Evolutionary conservation across 2,888 invertebrate species (phyloP), one percentile per base, ranked within the genome.

Genomic region (Rhamnusium bicolor): DNA sequence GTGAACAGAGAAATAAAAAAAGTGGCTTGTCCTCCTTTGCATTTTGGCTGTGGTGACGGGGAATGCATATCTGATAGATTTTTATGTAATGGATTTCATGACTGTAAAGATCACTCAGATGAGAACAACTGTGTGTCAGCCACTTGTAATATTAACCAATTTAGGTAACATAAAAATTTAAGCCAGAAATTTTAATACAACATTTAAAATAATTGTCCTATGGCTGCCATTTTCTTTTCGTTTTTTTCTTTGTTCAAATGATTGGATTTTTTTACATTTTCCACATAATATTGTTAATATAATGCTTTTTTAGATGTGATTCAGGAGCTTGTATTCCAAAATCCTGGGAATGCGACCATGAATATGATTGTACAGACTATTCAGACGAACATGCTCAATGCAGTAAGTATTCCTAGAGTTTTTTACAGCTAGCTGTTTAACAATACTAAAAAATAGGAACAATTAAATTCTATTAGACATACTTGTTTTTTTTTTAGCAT

Each of bases 281-380:
- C n/a, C n/a, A n/a, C n/a, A n/a, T n/a, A n/a, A n/a, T n/a, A n/a
- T n/a, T n/a, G 21, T 24, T 24, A 54, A 16, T 58, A 8, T 58
- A 24, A 54, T 61, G 61, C 66, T 71, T 2, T 81, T 94, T 90
- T 84, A 91, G 91, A 74, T 96, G 96, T 84, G 87, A 87, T 21
- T 91, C 91, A 75, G 93, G 93, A 0, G 88, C 90, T 18, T 97
- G 97, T 83, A 91, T 97, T 63, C 90, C 92, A 4, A 87, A 91
- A 71, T 89, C 86, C 61, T 91, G 91, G 89, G 91, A 92, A 54
- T 96, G 96, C 85, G 94, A 97, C 85, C 91, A 91, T 0, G 89
- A 90, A n/a, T 87, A 89, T 54, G 96, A 97, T 87, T 97, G 97
- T 84, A 80, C 85, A 0, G 96, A 96, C 86, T 89, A 88, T 10